A percentile compares a stretch with the other conserved stretches of the same genome.
Evolutionary conservation across 2,797 vertebrate genomes (phyloP).

Genomic region (Malurus leucopterus): DNA sequence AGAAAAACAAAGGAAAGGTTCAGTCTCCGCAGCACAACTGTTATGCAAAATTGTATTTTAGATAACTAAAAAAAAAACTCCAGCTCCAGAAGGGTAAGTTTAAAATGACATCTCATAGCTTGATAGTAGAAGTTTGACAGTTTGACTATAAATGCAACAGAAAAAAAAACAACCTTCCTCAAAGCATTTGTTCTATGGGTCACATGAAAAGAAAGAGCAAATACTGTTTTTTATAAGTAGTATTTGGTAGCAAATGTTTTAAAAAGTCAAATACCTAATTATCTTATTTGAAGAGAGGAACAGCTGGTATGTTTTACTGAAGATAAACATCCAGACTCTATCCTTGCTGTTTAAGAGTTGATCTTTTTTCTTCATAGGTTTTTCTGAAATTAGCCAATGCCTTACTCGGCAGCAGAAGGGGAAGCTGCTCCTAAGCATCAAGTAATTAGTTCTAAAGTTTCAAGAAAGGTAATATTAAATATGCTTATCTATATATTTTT

Average conservation of each 20-base stretch:
- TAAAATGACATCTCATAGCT: background rate
- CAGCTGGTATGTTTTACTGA: slow-evolving; percentile 1
- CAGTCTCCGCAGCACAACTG: accelerated
- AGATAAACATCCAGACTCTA: background rate
- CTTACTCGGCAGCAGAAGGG: background rate
- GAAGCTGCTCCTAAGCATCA: background rate
- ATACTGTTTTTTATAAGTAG: background rate
- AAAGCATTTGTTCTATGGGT: background rate
- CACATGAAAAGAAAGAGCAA: background rate
- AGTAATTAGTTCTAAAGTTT: slow-evolving; percentile 4
- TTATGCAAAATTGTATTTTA: background rate
- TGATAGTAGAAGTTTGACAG: background rate
- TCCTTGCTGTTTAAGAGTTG: background rate
- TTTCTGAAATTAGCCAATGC: background rate
- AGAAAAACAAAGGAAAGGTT: background rate
- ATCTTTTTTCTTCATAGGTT: slow-evolving; percentile 18
- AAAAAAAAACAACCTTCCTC: background rate
- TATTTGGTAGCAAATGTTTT: background rate
- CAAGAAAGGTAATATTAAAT: background rate
- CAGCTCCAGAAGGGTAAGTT: background rate
- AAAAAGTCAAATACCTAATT: background rate
- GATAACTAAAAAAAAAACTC: background rate
- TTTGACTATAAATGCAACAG: background rate
- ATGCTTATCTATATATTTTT: background rate
- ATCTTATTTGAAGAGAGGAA: background rate